Conservation (phyloP, 2,888 invertebrate genomes). For the Campopleginae sp. region DNA sequence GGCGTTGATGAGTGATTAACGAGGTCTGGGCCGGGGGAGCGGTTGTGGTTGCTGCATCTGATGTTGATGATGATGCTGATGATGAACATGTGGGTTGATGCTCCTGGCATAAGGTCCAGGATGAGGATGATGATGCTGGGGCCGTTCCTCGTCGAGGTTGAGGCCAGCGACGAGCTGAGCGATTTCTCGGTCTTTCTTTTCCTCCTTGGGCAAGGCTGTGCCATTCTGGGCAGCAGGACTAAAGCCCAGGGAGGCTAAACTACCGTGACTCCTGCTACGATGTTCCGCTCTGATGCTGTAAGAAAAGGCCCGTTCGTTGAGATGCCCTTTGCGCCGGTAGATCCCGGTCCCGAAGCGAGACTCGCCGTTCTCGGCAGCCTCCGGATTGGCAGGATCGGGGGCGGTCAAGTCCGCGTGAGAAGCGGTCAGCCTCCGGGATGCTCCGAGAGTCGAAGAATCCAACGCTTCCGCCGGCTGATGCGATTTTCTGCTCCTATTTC, state of each 20-base stretch:
- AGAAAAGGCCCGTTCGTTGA: constrained; percentile 96
- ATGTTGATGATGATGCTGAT: constrained; percentile 69
- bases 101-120: constrained; percentile 86
- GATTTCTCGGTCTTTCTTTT: constrained; percentile 95
- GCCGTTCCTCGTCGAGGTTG: constrained; percentile 91
- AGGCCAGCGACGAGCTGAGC: constrained; percentile 97
- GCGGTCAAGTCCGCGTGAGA: constrained; percentile 81
- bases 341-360: constrained; percentile 92
- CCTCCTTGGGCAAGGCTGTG: constrained; percentile 80
- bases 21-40: constrained; percentile 82
- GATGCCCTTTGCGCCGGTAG: constrained; percentile 95
- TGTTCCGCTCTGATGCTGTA: constrained; percentile 98
- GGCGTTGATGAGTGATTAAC: constrained; percentile 71
- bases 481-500: constrained; percentile 81
- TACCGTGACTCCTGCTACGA: constrained; percentile 96
- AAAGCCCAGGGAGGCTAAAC: constrained; percentile 95
- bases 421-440: constrained; percentile 79
- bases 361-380: constrained; percentile 84
- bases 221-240: constrained; percentile 87
- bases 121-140: constrained; percentile 87
- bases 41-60: constrained; percentile 80
- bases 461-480: constrained; percentile 74
- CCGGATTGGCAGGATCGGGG: constrained; percentile 68
- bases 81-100: constrained; percentile 83
- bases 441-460: constrained; percentile 74